Conservation (phyloP, 1,140 invertebrate species). For the Drosophila grimshawi region DNA sequence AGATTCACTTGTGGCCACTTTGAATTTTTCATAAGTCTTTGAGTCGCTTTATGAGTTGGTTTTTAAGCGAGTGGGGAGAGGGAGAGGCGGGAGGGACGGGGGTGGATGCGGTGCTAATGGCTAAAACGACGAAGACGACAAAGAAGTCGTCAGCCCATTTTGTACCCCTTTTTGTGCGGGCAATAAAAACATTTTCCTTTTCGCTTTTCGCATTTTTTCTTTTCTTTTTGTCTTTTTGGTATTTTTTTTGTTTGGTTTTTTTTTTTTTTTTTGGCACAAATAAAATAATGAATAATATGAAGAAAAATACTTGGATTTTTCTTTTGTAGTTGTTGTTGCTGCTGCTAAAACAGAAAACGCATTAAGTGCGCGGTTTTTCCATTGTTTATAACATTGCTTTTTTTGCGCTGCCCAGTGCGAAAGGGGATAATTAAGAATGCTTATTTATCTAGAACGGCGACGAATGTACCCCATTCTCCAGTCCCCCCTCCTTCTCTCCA, state of each 20-base stretch:
- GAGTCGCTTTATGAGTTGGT: conserved; percentile 51
- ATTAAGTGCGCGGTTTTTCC: conserved; percentile 80
- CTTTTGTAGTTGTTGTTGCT: conserved; percentile 26
- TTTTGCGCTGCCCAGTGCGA: conserved; percentile 31
- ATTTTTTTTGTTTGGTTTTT: conserved; percentile 25
- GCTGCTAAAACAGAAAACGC: conserved; percentile 73
- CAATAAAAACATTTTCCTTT: conserved; percentile 82
- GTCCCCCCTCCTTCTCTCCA: too few relatives aligned
- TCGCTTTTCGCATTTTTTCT: not conserved
- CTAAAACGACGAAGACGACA: conserved; percentile 51
- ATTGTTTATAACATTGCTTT: conserved; percentile 75
- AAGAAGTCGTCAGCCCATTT: conserved; percentile 54
- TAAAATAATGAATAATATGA: conserved; percentile 81
- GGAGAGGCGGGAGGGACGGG: conserved; percentile 1
- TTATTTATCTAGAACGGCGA: conserved; percentile 84
- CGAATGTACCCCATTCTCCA: conserved; percentile 55
- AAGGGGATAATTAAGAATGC: conserved; percentile 83
- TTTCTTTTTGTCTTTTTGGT: not conserved
- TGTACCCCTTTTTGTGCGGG: conserved; percentile 77
- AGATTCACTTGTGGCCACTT: conserved; percentile 49
- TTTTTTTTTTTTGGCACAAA: conserved; percentile 4
- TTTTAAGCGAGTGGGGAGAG: not conserved
- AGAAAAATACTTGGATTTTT: conserved; percentile 74
- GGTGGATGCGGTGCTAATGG: conserved; percentile 45
- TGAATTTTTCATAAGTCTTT: conserved; percentile 68